phyloP scores from a whole-genome alignment of 2,888 invertebrate genomes.

The Noctuana brunneofusca region DNA sequence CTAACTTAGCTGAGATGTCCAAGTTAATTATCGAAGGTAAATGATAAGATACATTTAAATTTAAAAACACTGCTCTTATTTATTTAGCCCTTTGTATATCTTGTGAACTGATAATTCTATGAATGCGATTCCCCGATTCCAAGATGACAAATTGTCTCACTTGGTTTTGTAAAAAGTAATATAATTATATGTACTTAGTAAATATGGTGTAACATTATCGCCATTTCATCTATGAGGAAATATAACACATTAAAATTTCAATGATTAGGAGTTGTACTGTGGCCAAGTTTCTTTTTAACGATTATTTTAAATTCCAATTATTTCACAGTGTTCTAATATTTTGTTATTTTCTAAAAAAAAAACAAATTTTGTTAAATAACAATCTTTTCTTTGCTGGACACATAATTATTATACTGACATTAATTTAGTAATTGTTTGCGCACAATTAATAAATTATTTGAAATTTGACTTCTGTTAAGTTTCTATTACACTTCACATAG shows the following conservation, averaged over 20 bases:
- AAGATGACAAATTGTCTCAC: neutral
- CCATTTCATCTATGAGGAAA: too few relatives aligned
- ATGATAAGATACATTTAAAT: constrained; percentile 6
- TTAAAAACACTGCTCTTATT: neutral
- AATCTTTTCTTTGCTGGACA: neutral
- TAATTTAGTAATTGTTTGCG: neutral
- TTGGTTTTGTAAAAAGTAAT: too few relatives aligned
- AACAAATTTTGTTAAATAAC: too few relatives aligned
- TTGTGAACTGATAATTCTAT: neutral
- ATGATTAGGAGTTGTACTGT: too few relatives aligned
- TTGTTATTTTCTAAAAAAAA: neutral
- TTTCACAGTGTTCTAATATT: neutral
- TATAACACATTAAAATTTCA: too few relatives aligned
- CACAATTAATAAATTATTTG: neutral
- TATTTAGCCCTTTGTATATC: neutral
- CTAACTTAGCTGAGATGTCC: neutral
- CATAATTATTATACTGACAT: neutral
- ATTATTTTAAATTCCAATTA: neutral
- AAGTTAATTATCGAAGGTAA: neutral
- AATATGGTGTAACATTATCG: too few relatives aligned
- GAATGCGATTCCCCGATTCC: neutral
- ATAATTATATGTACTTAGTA: too few relatives aligned
- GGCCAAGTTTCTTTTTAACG: too few relatives aligned
- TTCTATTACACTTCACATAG: neutral
- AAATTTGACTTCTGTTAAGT: neutral